Evolutionary conservation across 2,888 invertebrate genomes (phyloP).

Genomic region (Ferrisia virgata): DNA sequence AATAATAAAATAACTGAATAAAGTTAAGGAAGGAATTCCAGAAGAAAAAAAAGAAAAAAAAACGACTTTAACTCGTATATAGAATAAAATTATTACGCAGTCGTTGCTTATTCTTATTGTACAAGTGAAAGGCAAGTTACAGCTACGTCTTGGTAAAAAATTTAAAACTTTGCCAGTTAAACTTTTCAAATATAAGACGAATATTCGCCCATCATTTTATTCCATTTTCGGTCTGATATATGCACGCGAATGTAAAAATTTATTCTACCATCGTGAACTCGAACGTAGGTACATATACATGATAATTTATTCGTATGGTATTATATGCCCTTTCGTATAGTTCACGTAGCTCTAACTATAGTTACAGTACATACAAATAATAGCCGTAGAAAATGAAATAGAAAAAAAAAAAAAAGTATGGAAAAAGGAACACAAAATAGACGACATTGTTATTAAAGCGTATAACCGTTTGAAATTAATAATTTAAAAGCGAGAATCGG

Average conservation of each 20-base stretch:
- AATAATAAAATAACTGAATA: too few species aligned
- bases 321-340: not conserved
- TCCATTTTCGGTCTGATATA: not conserved
- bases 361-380: too few species aligned
- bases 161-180: not conserved
- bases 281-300: not conserved
- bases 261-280: too few species aligned
- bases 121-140: too few species aligned
- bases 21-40: too few species aligned
- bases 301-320: not conserved
- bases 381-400: not conserved
- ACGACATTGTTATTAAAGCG: not conserved
- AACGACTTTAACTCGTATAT: not conserved
- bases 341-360: not conserved
- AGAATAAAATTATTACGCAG: not conserved
- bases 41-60: not conserved
- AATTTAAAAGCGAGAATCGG: not conserved
- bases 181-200: not conserved
- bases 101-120: not conserved
- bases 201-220: not conserved
- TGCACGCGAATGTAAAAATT: not conserved
- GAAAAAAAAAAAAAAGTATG: not conserved
- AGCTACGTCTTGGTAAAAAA: not conserved
- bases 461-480: slow-evolving; percentile 8
- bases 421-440: too few species aligned